Percentiles rank a stretch among this genome's conserved stretches.
Evolutionary conservation across 2,113 vertebrate genomes (phyloP).

Genomic region (Typhlomys cinereus): DNA sequence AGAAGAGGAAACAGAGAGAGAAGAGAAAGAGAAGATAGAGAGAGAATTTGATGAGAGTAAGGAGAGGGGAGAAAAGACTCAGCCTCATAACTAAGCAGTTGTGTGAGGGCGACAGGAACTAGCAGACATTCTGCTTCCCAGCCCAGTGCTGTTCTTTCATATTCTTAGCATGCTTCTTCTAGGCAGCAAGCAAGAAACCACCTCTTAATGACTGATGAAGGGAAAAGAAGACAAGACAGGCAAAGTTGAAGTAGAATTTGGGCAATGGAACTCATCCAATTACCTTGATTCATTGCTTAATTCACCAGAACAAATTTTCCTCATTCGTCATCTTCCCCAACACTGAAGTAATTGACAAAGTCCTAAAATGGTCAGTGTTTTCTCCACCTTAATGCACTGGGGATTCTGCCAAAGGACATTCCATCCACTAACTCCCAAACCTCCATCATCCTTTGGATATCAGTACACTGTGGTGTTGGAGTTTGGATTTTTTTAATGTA

Average conservation of each 20-base stretch:
- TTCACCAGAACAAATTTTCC: background rate
- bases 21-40: no score
- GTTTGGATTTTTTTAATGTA: background rate
- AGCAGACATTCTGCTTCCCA: background rate
- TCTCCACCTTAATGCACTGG: background rate
- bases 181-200: background rate
- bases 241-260: background rate
- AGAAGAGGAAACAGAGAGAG: background rate
- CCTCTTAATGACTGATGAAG: background rate
- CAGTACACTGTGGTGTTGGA: background rate
- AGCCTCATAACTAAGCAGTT: background rate
- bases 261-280: background rate
- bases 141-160: accelerated
- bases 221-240: background rate
- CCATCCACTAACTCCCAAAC: background rate
- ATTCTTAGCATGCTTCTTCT: background rate
- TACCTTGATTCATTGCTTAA: background rate
- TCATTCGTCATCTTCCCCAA: background rate
- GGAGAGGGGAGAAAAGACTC: background rate
- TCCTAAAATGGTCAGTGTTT: background rate
- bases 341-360: background rate
- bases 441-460: background rate
- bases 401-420: background rate
- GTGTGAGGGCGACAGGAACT: background rate
- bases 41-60: background rate